Evolutionary conservation across 2,888 invertebrate species (phyloP).

Genomic region (Cephus sareptanus): DNA sequence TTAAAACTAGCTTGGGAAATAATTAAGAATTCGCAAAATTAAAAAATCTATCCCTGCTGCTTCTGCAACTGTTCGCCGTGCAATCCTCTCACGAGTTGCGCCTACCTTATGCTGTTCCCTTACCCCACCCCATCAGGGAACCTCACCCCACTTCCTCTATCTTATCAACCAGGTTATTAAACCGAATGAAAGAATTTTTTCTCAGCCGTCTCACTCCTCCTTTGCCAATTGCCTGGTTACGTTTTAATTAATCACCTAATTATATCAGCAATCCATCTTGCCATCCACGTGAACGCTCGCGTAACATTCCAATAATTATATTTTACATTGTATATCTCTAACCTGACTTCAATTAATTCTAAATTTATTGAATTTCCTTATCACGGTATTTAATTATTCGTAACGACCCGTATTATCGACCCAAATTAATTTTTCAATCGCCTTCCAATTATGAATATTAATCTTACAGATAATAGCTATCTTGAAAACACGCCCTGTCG

Average conservation of each 20-base stretch:
- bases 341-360: background rate
- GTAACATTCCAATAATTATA: background rate
- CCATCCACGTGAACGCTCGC: background rate
- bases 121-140: background rate
- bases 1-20: slow-evolving; percentile 47
- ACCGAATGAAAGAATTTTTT: slow-evolving; percentile 7
- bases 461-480: too few relatives aligned
- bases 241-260: slow-evolving; percentile 37
- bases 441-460: too few relatives aligned
- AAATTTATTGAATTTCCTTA: background rate
- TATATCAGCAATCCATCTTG: slow-evolving; percentile 25
- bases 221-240: background rate
- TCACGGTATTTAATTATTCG: background rate
- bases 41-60: slow-evolving; percentile 43
- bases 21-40: slow-evolving; percentile 54
- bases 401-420: too few relatives aligned
- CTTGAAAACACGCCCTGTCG: too few relatives aligned
- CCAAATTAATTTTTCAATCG: too few relatives aligned
- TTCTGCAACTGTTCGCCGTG: slow-evolving; percentile 15
- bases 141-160: background rate
- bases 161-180: slow-evolving; percentile 2
- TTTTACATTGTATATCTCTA: background rate
- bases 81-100: slow-evolving; percentile 23
- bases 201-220: slow-evolving; percentile 2
- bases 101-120: background rate